Base-by-base conservation (phyloP, 2,888 invertebrate species). In the Perizoma flavofasciatum region DNA sequence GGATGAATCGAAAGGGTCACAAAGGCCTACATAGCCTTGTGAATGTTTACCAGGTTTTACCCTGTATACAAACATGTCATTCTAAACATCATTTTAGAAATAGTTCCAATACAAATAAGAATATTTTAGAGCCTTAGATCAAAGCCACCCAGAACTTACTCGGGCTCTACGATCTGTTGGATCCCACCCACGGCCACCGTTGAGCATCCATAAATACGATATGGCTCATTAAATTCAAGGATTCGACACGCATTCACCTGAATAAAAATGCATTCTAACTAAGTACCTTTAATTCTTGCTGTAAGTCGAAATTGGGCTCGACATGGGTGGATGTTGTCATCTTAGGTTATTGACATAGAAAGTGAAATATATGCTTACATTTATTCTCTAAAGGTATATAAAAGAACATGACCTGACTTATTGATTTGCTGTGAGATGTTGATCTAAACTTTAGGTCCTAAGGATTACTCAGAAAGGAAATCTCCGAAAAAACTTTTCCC, bases 171-270 rank as follows among this genome's bases (percentile, higher is more conserved):
- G 57, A 56, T 46, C 51, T 55, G 59, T 52, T 54, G 51, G 49
- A 57, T 60, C 59, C 69, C 71, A 65, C 67, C 68, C 66, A 64
- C 66, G 61, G 67, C 57, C 58, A 55, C 46, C 52, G 37, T 11
- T 48, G 9, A 46, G 41, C 69, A 68, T 59, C 59, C 59, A 74
- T 74, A 74, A 73, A 75, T 72, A 61, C 53, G 68, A 62, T 66
- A 74, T 66, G 72, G 72, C 71, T 77, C 75, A 78, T 81, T 80
- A 74, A 79, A 70, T 70, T 66, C 63, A 69, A 75, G 72, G 69
- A 77, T 76, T 74, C 62, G 72, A 58, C 64, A 65, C 71, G 68
- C 70, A 73, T 71, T 72, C 70, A 69, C 69, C 71, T 65, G 53
- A 66, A 63, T 61, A 63, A 63, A 69, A 50, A 67, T 67, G 63